Evolutionary conservation across 2,797 vertebrate genomes (phyloP).

Genomic region (Lacerta agilis): DNA sequence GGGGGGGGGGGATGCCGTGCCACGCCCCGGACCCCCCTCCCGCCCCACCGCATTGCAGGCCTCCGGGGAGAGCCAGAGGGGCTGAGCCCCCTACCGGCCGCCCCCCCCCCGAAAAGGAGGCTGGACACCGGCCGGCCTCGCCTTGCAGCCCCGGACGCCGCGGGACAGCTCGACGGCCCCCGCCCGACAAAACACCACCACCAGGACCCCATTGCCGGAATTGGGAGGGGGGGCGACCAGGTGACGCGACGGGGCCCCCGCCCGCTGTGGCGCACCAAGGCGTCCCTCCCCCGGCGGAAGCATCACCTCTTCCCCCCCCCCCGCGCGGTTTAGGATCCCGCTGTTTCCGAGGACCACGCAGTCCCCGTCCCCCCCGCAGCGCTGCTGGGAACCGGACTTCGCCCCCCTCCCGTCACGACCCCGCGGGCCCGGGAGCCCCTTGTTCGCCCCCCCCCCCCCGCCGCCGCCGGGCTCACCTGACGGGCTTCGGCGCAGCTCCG

Average conservation of each 20-base stretch:
- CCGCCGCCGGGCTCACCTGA: background rate
- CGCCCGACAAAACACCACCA: too few relatives aligned
- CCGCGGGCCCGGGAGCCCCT: background rate
- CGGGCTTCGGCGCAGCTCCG: too few relatives aligned
- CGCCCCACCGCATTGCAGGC: background rate
- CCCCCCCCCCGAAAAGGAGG: background rate
- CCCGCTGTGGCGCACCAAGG: background rate
- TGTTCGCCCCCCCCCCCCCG: background rate
- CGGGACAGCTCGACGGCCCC: too few relatives aligned
- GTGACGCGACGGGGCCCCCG: background rate
- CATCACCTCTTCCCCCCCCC: background rate
- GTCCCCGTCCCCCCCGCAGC: too few relatives aligned
- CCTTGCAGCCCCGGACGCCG: background rate
- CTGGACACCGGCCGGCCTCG: too few relatives aligned
- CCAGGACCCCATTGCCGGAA: background rate
- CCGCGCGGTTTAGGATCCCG: background rate
- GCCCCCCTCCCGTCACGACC: background rate
- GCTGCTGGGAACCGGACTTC: background rate
- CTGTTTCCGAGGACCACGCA: too few relatives aligned
- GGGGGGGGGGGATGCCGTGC: too few relatives aligned
- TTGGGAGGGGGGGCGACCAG: background rate
- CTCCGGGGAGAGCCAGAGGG: background rate
- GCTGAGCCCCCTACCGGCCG: too few relatives aligned
- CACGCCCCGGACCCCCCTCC: too few relatives aligned
- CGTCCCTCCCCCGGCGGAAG: too few relatives aligned